phyloP scores from a whole-genome alignment of 2,797 vertebrate genomes.

The Eurystomus glaucurus region DNA sequence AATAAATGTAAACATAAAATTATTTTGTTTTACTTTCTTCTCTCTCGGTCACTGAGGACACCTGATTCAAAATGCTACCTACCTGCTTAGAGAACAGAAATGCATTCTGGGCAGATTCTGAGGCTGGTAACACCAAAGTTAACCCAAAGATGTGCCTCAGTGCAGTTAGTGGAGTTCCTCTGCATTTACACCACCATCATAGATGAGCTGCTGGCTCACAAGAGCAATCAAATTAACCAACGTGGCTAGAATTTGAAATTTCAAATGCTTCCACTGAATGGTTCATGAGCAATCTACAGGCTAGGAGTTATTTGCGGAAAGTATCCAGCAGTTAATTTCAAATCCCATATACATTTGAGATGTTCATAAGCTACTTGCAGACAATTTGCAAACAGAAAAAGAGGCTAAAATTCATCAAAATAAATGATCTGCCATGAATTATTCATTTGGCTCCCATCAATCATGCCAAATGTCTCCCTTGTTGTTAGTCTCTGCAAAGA shows the following conservation, averaged over 20 bases:
- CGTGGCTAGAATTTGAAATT: slow-evolving; percentile 56
- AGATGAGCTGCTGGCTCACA: background rate
- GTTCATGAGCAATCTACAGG: slow-evolving; percentile 41
- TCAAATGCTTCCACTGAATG: slow-evolving; percentile 16
- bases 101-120: background rate
- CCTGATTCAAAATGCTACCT: background rate
- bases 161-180: background rate
- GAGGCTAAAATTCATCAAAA: slow-evolving; percentile 75
- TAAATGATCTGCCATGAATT: slow-evolving; percentile 71
- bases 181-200: background rate
- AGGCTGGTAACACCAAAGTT: background rate
- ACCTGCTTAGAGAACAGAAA: background rate
- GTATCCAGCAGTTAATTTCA: slow-evolving; percentile 71
- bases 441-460: slow-evolving; percentile 71
- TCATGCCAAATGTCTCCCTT: slow-evolving; percentile 61
- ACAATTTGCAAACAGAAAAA: slow-evolving; percentile 76
- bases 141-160: background rate
- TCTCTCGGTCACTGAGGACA: background rate
- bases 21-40: slow-evolving; percentile 19
- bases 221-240: slow-evolving; percentile 59
- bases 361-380: slow-evolving; percentile 69
- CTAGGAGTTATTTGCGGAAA: slow-evolving; percentile 51
- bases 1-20: slow-evolving; percentile 25
- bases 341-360: slow-evolving; percentile 57
- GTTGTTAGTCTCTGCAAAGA: slow-evolving; percentile 61